Evolutionary conservation across 2,113 vertebrate species (phyloP).

Genomic region (Mola mola): DNA sequence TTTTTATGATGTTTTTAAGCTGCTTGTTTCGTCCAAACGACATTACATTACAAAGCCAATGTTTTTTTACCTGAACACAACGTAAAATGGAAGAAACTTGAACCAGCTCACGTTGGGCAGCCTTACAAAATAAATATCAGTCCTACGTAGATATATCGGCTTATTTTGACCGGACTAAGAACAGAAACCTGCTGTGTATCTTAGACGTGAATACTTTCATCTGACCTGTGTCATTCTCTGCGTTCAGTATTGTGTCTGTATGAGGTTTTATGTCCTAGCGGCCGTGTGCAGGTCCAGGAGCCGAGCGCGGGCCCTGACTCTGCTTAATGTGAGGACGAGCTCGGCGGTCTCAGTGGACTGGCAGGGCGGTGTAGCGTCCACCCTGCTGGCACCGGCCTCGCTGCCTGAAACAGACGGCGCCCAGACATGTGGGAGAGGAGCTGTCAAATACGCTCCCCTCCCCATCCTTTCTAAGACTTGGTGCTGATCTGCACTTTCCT

Average conservation of each 20-base stretch:
- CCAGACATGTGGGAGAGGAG: constrained; percentile 1
- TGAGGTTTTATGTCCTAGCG: constrained; percentile 11
- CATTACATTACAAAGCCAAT: too few species aligned
- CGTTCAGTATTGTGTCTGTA: constrained; percentile 22
- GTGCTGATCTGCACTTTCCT: constrained; percentile 14
- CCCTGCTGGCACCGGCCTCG: constrained; percentile 23
- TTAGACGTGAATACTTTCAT: too few species aligned
- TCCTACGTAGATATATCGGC: too few species aligned
- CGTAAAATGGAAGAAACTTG: too few species aligned
- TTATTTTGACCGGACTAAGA: too few species aligned
- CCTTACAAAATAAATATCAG: too few species aligned
- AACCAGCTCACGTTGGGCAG: too few species aligned
- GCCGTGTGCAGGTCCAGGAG: constrained; percentile 26
- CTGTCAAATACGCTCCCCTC: constrained; percentile 10
- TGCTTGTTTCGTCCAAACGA: too few species aligned
- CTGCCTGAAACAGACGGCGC: constrained; percentile 24
- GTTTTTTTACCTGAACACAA: too few species aligned
- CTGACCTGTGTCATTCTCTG: constrained; percentile 15
- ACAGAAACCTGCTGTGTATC: too few species aligned
- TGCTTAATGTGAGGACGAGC: constrained; percentile 52
- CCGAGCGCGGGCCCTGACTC: constrained; percentile 33
- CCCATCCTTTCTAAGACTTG: not conserved
- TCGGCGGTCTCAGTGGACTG: constrained; percentile 41
- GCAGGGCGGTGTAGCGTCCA: constrained; percentile 21
- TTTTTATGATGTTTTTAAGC: too few species aligned